Evolutionary conservation across 2,797 vertebrate genomes (phyloP), one percentile per base, ranked within the genome.

Genomic region (Protosalanx chinensis): DNA sequence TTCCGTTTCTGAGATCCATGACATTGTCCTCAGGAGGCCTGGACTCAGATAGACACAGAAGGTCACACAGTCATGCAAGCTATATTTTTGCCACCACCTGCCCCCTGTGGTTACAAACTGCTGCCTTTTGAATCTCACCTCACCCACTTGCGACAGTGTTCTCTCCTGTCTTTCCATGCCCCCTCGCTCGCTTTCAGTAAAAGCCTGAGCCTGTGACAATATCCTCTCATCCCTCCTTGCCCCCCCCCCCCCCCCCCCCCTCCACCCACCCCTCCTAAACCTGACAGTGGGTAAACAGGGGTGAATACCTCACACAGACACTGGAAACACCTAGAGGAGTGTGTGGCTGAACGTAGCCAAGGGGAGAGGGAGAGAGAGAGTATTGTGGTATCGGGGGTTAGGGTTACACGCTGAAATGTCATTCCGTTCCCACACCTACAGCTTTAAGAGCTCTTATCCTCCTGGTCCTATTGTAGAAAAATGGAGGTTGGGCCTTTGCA

Each of bases 371-470:
- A 68, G 41, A 46, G 41, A 69, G 68, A 72, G 71, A 72, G 57
- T 29, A 7, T 29, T 64, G 74, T 46, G 41, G 7, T 5, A n/a
- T 18, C 32, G 6, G 12, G 41, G 41, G 41, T 46, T 46, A 62
- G 71, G 66, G 35, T 68, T 67, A 58, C 41, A 59, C 63, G 70
- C 57, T 68, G n/a, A 83, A 83, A 86, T 82, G 74, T 67, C 75
- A 64, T 74, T 76, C 77, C 73, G 62, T 81, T 89, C 81, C 70
- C 80, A 86, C 78, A 85, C 80, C 83, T 83, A 73, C 74, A 65
- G 73, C 69, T 88, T 85, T 87, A 88, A 79, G 79, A 82, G 77
- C 77, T 85, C 78, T 84, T 82, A 82, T 88, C 80, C 75, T 87
- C 73, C 67, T 72, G 71, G 66, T 82, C 59, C 79, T 73, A 79